Conservation (phyloP, 2,888 invertebrate species). For the Ormia ochracea region DNA sequence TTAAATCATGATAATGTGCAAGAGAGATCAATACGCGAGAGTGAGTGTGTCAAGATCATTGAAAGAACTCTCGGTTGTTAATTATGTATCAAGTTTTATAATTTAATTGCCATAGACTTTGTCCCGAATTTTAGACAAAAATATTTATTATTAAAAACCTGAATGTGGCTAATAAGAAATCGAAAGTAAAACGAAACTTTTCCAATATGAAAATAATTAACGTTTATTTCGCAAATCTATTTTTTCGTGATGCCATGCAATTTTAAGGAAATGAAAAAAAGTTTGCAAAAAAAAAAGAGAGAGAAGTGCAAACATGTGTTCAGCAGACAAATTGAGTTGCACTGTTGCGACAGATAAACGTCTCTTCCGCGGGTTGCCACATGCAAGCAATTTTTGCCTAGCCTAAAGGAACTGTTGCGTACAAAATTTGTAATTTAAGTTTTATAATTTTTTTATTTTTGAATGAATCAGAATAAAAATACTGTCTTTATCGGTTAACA, state of each 20-base stretch:
- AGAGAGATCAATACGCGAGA: not conserved
- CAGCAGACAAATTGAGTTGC: slow-evolving; percentile 17
- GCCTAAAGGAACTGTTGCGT: not conserved
- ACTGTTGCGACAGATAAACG: slow-evolving; percentile 8
- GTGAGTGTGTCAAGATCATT: slow-evolving; percentile 4
- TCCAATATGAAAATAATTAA: not conserved
- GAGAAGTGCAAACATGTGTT: slow-evolving; percentile 37
- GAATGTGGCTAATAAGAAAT: slow-evolving; percentile 19
- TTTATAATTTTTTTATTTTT: too few species aligned
- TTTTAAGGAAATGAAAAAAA: not conserved
- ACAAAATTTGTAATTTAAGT: too few species aligned
- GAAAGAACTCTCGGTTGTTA: not conserved
- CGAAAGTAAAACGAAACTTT: not conserved
- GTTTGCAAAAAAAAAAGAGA: not conserved
- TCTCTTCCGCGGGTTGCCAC: slow-evolving; percentile 15
- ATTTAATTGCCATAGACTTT: slow-evolving; percentile 9
- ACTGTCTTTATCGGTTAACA: too few species aligned
- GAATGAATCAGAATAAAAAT: too few species aligned
- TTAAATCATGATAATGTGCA: not conserved
- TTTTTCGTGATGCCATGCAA: not conserved
- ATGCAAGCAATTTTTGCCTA: not conserved
- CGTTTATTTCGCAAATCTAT: not conserved
- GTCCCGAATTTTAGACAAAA: not conserved
- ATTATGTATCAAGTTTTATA: not conserved
- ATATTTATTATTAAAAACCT: not conserved